A percentile compares a stretch with the other conserved stretches of the same genome.
phyloP scores from a whole-genome alignment of 2,797 vertebrate species.

The Darevskia nairensis region DNA sequence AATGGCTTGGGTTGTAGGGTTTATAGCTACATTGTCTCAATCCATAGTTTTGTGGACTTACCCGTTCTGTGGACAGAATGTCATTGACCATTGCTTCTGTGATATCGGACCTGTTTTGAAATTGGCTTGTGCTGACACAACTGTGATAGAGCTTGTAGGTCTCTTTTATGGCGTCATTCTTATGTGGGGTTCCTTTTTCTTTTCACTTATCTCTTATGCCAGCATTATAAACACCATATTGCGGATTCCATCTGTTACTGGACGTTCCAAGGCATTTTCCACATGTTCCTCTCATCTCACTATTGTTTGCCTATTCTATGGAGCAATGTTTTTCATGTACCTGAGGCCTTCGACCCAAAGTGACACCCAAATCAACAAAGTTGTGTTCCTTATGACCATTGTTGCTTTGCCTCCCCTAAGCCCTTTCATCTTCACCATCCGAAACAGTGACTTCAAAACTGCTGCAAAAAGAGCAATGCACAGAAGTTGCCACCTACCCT shows the following conservation, averaged over 20 bases:
- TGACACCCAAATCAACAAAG: background rate
- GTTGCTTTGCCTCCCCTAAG: background rate
- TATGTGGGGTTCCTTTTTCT: background rate
- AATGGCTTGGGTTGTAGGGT: slow-evolving; percentile 42
- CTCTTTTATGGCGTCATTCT: slow-evolving; percentile 2
- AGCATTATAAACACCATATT: slow-evolving; percentile 32
- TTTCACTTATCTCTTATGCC: slow-evolving; percentile 16
- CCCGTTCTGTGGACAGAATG: slow-evolving; percentile 39
- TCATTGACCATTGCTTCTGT: slow-evolving; percentile 53
- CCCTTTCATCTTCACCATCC: slow-evolving; percentile 1
- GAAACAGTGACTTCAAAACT: background rate
- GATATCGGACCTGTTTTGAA: slow-evolving; percentile 50
- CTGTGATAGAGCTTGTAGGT: slow-evolving; percentile 26
- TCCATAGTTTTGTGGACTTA: background rate
- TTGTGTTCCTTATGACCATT: background rate
- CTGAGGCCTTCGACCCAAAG: background rate
- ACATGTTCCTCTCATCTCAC: slow-evolving; percentile 43
- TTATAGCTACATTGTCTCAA: slow-evolving; percentile 17
- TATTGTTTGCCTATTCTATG: slow-evolving; percentile 35
- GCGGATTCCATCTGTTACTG: slow-evolving; percentile 19
- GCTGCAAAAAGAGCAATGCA: background rate
- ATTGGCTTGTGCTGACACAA: slow-evolving; percentile 27
- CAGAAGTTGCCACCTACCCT: background rate
- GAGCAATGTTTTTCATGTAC: slow-evolving; percentile 33
- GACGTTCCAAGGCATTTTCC: slow-evolving; percentile 30